These are phyloP conservation scores for Cataglyphis hispanica DNA, from an alignment of 1,140 invertebrate species.

Conservation along the genomic window DNA sequence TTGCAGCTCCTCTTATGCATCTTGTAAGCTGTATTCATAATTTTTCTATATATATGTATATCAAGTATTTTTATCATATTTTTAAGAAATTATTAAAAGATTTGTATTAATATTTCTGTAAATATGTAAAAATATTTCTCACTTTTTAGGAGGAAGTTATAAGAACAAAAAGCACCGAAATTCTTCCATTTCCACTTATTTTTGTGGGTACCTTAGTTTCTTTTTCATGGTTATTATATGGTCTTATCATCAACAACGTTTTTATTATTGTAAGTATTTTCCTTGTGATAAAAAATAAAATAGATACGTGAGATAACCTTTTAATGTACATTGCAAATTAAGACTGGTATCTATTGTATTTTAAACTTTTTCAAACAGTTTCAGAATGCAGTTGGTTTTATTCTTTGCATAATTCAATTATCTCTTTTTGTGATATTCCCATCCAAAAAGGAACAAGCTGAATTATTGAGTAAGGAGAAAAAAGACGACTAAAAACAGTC, in stretches of 20 bases:
- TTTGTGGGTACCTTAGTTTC: slow-evolving; percentile 92
- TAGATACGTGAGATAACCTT: slow-evolving; percentile 29
- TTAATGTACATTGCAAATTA: slow-evolving; percentile 33
- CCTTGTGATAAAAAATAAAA: slow-evolving; percentile 18
- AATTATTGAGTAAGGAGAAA: background rate
- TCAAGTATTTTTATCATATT: background rate
- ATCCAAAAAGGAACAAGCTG: slow-evolving; percentile 78
- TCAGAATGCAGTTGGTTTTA: slow-evolving; percentile 90
- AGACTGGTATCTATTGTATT: slow-evolving; percentile 13
- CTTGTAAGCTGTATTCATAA: slow-evolving; percentile 87
- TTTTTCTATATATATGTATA: slow-evolving; percentile 12
- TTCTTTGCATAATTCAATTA: slow-evolving; percentile 88
- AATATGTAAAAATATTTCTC: slow-evolving; percentile 32
- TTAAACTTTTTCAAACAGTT: slow-evolving; percentile 82
- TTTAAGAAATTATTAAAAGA: background rate
- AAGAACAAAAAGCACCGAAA: slow-evolving; percentile 91
- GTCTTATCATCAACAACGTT: slow-evolving; percentile 91
- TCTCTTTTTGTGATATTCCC: slow-evolving; percentile 90
- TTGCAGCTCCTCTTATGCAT: slow-evolving; percentile 90
- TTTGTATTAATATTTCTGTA: slow-evolving; percentile 32
- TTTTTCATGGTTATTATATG: slow-evolving; percentile 93
- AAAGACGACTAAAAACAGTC: slow-evolving; percentile 23
- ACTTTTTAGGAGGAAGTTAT: slow-evolving; percentile 89
- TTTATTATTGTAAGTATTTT: slow-evolving; percentile 92
- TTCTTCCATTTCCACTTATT: slow-evolving; percentile 94